phyloP scores from a whole-genome alignment of 2,888 invertebrate genomes.

The Saturnia pavonia region DNA sequence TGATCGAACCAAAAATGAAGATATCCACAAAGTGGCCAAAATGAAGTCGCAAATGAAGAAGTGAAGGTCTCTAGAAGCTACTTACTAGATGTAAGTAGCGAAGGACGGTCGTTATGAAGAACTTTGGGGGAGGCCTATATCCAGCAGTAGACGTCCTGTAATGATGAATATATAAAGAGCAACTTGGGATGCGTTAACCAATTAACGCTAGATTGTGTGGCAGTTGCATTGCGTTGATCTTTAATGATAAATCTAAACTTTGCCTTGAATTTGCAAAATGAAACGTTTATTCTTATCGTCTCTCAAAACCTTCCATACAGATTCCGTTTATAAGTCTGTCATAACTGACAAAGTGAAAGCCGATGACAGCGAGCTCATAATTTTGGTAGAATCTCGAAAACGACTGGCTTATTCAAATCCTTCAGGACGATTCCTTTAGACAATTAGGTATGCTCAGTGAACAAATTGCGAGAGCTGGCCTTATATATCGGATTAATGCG shows the following conservation, averaged over 20 bases:
- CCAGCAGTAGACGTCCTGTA: no score
- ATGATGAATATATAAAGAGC: no score
- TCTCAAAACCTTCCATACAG: slow-evolving; percentile 6
- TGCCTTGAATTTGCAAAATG: neutral
- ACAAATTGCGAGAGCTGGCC: slow-evolving; percentile 35
- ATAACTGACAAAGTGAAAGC: slow-evolving; percentile 27
- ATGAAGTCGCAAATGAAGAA: no score
- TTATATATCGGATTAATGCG: slow-evolving; percentile 19
- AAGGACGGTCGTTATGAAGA: no score
- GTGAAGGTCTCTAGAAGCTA: no score
- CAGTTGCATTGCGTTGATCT: neutral
- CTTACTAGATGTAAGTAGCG: no score
- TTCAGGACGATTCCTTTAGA: slow-evolving; percentile 51
- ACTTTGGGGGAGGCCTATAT: no score
- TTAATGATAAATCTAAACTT: neutral
- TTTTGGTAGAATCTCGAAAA: slow-evolving; percentile 31
- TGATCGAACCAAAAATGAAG: no score
- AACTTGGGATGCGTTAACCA: neutral
- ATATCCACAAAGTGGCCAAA: no score
- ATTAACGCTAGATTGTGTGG: neutral
- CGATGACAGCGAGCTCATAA: slow-evolving; percentile 35
- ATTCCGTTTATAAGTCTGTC: slow-evolving; percentile 12
- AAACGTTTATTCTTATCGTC: neutral
- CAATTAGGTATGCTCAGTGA: slow-evolving; percentile 54
- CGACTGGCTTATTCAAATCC: slow-evolving; percentile 51